These are phyloP conservation scores for Chrysopilus asiliformis DNA, from an alignment of 2,888 invertebrate species.

Conservation along the genomic window DNA sequence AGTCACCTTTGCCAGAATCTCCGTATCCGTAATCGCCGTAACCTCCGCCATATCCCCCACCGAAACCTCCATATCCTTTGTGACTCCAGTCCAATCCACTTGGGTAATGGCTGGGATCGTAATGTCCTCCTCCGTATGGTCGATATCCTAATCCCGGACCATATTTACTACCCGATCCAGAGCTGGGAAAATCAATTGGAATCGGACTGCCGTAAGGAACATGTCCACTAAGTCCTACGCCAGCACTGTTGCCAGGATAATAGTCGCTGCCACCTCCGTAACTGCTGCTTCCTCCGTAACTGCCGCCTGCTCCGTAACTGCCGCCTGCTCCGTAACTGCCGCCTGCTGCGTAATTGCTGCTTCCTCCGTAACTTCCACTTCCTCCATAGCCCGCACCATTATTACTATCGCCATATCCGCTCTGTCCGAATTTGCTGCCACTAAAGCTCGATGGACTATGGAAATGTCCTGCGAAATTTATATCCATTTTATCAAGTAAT, in stretches of 20 bases:
- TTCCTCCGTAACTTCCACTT: too few species aligned
- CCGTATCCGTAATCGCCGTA: slow-evolving; percentile 19
- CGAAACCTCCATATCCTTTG: slow-evolving; percentile 14
- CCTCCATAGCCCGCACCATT: too few species aligned
- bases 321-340: too few species aligned
- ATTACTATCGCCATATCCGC: slow-evolving; percentile 3
- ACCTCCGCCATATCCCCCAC: slow-evolving; percentile 16
- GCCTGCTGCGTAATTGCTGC: too few species aligned
- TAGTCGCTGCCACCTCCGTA: slow-evolving; percentile 28
- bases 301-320: neutral
- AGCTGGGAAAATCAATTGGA: slow-evolving; percentile 15
- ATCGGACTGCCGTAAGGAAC: slow-evolving; percentile 18
- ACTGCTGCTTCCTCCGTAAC: neutral
- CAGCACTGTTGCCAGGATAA: slow-evolving; percentile 11
- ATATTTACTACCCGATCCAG: slow-evolving; percentile 1
- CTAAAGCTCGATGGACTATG: too few species aligned
- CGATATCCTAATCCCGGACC: neutral
- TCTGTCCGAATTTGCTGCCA: too few species aligned
- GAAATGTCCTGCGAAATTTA: too few species aligned
- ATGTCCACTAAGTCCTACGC: too few species aligned
- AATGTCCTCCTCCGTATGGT: neutral
- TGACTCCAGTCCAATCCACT: slow-evolving; percentile 10
- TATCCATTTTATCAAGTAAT: slow-evolving; percentile 8
- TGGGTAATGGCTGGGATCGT: neutral
- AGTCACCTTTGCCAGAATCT: slow-evolving; percentile 21